These are phyloP conservation scores for Ptychochromis oligacanthus DNA, from an alignment of 2,113 vertebrate species.

Conservation along the genomic window DNA sequence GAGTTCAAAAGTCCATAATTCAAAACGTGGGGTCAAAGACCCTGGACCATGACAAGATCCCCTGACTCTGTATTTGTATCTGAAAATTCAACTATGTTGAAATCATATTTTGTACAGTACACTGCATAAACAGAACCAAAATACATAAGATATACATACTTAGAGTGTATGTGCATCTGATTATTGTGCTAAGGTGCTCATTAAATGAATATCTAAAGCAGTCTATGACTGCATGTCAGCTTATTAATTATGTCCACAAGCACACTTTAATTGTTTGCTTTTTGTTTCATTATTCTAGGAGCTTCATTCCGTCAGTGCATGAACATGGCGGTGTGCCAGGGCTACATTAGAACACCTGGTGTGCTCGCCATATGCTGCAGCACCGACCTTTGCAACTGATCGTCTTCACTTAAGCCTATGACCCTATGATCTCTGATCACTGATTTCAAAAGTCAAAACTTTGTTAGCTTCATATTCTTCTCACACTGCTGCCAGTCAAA, in stretches of 20 bases:
- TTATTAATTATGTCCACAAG: background rate
- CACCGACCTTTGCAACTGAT: slow-evolving; percentile 65
- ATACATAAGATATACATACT: background rate
- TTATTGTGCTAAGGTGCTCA: background rate
- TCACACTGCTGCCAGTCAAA: background rate
- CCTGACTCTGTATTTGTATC: background rate
- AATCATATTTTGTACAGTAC: background rate
- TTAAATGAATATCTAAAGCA: background rate
- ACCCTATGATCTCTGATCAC: background rate
- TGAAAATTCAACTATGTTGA: background rate
- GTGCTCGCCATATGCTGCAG: slow-evolving; percentile 25
- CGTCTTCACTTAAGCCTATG: background rate
- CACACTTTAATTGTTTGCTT: background rate
- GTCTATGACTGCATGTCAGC: background rate
- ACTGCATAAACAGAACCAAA: background rate
- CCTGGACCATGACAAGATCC: too few species aligned
- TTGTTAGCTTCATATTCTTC: background rate
- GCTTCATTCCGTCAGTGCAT: slow-evolving; percentile 52
- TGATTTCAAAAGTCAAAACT: background rate
- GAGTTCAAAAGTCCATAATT: too few species aligned
- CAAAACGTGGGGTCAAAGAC: too few species aligned
- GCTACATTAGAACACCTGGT: slow-evolving; percentile 33
- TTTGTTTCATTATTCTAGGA: background rate
- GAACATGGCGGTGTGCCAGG: slow-evolving; percentile 47
- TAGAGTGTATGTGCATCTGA: background rate